A percentile compares a stretch with the other conserved stretches of the same genome.
Conservation (phyloP, 1,140 invertebrate species). For the Laupala kohalensis region DNA sequence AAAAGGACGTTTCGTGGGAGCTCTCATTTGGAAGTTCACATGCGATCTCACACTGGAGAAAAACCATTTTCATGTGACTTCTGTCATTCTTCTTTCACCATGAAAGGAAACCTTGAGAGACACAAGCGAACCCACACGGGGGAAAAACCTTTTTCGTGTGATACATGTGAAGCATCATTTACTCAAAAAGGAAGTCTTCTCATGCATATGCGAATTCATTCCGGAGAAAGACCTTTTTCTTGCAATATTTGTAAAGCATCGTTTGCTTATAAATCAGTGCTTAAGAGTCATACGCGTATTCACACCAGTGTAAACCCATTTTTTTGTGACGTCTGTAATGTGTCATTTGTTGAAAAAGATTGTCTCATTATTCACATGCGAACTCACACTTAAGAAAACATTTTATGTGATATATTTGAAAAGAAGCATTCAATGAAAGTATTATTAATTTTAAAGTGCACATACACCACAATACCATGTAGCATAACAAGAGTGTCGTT, state of each 20-base stretch:
- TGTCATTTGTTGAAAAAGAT: neutral
- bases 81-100: slow-evolving; percentile 16
- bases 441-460: no score
- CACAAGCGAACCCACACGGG: slow-evolving; percentile 19
- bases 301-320: neutral
- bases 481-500: no score
- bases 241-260: slow-evolving; percentile 6
- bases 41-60: slow-evolving; percentile 12
- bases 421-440: no score
- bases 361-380: neutral
- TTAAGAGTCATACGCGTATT: neutral
- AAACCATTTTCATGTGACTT: slow-evolving; percentile 17
- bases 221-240: slow-evolving; percentile 2
- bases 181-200: neutral
- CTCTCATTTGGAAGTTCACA: no score
- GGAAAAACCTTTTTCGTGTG: slow-evolving; percentile 12
- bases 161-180: slow-evolving; percentile 1
- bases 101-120: slow-evolving; percentile 17
- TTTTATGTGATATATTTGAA: no score
- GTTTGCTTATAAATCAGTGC: neutral
- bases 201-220: slow-evolving; percentile 6
- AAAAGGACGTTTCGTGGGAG: no score
- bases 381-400: neutral
- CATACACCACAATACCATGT: no score
- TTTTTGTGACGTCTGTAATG: neutral